Conservation (phyloP, 2,888 invertebrate genomes). For the Drosophila leonis region DNA sequence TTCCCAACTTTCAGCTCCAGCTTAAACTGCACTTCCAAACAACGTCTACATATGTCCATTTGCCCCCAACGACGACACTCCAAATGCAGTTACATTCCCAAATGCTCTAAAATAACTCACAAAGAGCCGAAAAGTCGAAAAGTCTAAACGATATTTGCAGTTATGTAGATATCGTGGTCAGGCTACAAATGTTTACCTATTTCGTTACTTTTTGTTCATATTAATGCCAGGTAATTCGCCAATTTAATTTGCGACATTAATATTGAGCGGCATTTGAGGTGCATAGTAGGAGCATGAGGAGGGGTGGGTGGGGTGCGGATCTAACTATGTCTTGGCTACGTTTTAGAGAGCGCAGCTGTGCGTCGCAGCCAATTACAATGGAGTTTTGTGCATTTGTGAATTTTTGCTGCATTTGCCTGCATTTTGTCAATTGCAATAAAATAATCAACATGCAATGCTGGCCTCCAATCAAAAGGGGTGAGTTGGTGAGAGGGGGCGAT, state of each 20-base stretch:
- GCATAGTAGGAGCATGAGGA: rapidly evolving
- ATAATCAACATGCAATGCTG: slow-evolving; percentile 77
- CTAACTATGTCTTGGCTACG: slow-evolving; percentile 31
- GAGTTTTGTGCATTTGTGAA: slow-evolving; percentile 48
- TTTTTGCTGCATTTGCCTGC: slow-evolving; percentile 45
- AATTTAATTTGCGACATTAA: slow-evolving; percentile 72
- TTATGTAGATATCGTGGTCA: slow-evolving; percentile 24
- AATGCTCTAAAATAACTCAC: slow-evolving; percentile 29
- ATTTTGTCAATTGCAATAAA: slow-evolving; percentile 81
- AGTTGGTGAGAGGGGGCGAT: neutral
- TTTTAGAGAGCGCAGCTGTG: slow-evolving; percentile 65
- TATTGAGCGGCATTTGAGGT: slow-evolving; percentile 19
- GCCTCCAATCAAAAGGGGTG: slow-evolving; percentile 5
- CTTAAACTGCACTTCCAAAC: neutral
- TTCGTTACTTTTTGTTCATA: slow-evolving; percentile 18
- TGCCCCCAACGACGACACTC: neutral
- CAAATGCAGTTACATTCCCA: slow-evolving; percentile 19
- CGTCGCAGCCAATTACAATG: slow-evolving; percentile 70
- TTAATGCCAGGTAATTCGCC: slow-evolving; percentile 67
- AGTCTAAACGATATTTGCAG: slow-evolving; percentile 1
- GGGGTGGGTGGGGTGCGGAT: neutral
- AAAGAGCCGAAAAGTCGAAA: slow-evolving; percentile 1
- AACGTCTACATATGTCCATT: neutral
- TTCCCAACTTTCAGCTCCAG: neutral
- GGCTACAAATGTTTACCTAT: slow-evolving; percentile 25